phyloP scores from a whole-genome alignment of 2,888 invertebrate species.

The Conops quadrifasciatus region DNA sequence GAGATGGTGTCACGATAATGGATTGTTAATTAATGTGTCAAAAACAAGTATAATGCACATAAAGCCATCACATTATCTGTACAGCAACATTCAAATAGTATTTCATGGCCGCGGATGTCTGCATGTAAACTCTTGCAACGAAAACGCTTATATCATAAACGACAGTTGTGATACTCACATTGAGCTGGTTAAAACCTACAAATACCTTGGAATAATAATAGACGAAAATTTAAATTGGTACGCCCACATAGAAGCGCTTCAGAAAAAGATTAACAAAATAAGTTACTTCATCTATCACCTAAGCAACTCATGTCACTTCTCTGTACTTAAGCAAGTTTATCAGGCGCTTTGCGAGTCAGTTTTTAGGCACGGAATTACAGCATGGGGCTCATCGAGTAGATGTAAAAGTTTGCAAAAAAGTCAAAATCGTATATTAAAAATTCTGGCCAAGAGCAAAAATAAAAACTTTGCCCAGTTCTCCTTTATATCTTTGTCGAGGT shows the following conservation, averaged over 20 bases:
- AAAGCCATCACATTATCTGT: not conserved
- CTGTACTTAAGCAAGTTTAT: not conserved
- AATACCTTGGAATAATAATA: not conserved
- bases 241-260: not conserved
- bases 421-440: not conserved
- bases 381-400: not conserved
- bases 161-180: not conserved
- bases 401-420: not conserved
- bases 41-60: not conserved
- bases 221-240: slow-evolving; percentile 4
- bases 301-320: no score
- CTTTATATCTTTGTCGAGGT: not conserved
- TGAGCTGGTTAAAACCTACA: not conserved
- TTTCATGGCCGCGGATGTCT: not conserved
- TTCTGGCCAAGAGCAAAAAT: not conserved
- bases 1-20: not conserved
- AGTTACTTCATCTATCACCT: no score
- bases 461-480: not conserved
- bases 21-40: not conserved
- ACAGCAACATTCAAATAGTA: not conserved
- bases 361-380: not conserved
- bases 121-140: not conserved
- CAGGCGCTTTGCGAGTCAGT: not conserved
- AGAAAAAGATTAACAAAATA: not conserved
- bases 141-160: not conserved